Conservation (phyloP, 2,113 vertebrate genomes). For the Podocnemis expansa region DNA sequence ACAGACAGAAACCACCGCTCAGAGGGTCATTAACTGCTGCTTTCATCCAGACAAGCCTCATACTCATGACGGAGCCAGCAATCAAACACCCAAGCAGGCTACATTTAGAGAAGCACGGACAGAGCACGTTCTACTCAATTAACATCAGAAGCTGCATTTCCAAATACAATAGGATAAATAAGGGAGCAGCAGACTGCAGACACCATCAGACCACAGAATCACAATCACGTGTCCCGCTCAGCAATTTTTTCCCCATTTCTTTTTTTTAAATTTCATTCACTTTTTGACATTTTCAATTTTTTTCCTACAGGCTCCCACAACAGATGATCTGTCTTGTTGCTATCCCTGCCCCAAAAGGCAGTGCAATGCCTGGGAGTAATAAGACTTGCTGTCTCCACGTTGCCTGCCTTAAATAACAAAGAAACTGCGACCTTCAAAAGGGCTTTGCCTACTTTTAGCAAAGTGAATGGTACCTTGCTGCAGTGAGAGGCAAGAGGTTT, state of each 20-base stretch:
- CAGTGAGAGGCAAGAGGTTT: neutral
- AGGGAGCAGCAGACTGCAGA: neutral
- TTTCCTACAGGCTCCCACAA: neutral
- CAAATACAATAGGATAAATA: fast-evolving
- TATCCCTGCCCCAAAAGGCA: slow-evolving; percentile 60
- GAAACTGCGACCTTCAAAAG: slow-evolving; percentile 42
- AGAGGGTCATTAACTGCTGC: neutral
- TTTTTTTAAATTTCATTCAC: slow-evolving; percentile 41
- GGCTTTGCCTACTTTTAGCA: neutral
- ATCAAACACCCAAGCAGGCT: neutral
- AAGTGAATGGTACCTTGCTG: neutral
- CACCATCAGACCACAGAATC: neutral
- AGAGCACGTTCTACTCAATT: neutral
- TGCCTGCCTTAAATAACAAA: slow-evolving; percentile 57
- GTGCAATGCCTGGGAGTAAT: neutral
- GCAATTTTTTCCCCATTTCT: neutral
- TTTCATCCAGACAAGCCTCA: neutral
- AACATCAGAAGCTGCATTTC: neutral
- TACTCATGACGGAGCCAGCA: neutral
- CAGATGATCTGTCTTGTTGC: slow-evolving; percentile 55
- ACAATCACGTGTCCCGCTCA: neutral
- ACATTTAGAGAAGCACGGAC: neutral
- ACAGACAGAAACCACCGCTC: neutral
- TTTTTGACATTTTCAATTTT: slow-evolving; percentile 37
- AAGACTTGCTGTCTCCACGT: slow-evolving; percentile 47